A percentile compares a stretch with the other conserved stretches of the same genome.
phyloP scores from a whole-genome alignment of 2,797 vertebrate genomes.

The Atherinosoma microstoma region DNA sequence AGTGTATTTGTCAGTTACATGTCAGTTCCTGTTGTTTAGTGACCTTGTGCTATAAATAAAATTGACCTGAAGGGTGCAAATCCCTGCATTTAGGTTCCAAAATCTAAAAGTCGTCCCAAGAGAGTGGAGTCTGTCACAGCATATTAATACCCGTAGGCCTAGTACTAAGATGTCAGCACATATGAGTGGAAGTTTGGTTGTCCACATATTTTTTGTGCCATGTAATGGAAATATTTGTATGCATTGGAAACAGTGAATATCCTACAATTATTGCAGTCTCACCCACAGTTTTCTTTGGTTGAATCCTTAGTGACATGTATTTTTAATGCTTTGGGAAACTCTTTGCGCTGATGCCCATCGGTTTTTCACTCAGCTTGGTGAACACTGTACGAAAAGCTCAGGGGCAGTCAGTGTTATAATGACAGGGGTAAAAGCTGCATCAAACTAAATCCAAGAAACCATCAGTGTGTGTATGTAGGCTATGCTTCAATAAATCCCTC shows the following conservation, averaged over 20 bases:
- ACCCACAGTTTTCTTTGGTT: not conserved
- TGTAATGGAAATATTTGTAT: not conserved
- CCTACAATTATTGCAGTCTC: not conserved
- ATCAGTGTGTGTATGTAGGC: not conserved
- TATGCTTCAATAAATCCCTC: too few relatives aligned
- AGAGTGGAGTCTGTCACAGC: not conserved
- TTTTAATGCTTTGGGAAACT: not conserved
- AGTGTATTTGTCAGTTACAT: too few relatives aligned
- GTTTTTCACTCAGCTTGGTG: not conserved
- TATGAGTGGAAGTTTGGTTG: not conserved
- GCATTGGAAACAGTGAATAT: not conserved
- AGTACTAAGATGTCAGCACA: constrained; percentile 6
- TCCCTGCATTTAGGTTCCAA: too few relatives aligned
- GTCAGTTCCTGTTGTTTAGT: too few relatives aligned
- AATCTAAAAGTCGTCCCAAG: too few relatives aligned
- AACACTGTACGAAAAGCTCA: too few relatives aligned
- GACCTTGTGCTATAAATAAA: too few relatives aligned
- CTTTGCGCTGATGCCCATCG: constrained; percentile 4
- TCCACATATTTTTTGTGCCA: not conserved
- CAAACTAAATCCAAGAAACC: not conserved
- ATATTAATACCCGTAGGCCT: not conserved
- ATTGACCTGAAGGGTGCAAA: too few relatives aligned
- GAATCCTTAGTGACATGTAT: constrained; percentile 2
- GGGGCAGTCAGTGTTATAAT: constrained; percentile 12
- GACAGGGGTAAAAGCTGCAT: constrained; percentile 1